Evolutionary conservation across 1,140 invertebrate genomes (phyloP).

Genomic region (Zaprionus vittiger): DNA sequence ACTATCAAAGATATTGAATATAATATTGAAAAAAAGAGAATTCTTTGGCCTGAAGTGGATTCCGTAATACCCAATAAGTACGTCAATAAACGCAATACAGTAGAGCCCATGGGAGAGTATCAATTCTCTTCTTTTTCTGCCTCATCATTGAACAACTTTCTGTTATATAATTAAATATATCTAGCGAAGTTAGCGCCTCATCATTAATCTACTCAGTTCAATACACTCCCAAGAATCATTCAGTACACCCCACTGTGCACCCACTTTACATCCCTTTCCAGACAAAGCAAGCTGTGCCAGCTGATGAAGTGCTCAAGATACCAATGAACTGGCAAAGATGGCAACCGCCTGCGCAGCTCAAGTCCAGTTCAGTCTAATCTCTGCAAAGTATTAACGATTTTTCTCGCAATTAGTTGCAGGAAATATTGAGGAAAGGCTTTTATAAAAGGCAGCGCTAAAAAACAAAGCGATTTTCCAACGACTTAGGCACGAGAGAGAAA

Average conservation of each 20-base stretch:
- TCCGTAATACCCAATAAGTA: rapidly evolving
- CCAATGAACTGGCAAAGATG: background rate
- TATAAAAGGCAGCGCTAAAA: conserved; percentile 52
- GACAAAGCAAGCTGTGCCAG: conserved; percentile 3
- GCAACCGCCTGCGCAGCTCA: conserved; percentile 1
- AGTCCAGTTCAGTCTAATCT: conserved; percentile 32
- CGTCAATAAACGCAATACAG: too few relatives aligned
- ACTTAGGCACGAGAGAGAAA: conserved; percentile 53
- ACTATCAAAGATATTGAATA: too few relatives aligned
- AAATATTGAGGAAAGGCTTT: conserved; percentile 48
- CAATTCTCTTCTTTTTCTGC: background rate
- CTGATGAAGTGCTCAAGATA: conserved; percentile 21
- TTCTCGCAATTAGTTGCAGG: conserved; percentile 78
- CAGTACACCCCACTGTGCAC: background rate
- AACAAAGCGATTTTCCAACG: conserved; percentile 71
- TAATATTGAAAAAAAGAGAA: too few relatives aligned
- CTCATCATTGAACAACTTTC: background rate
- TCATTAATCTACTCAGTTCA: background rate
- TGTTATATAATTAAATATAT: background rate
- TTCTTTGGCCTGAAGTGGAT: too few relatives aligned
- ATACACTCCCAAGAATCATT: background rate
- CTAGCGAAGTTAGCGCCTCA: background rate
- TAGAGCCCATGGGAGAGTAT: background rate
- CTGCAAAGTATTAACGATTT: conserved; percentile 67
- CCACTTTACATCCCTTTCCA: conserved; percentile 62